Percentiles rank a stretch among this genome's conserved stretches.
phyloP scores from a whole-genome alignment of 2,113 vertebrate species.

The Pristiophorus japonicus region DNA sequence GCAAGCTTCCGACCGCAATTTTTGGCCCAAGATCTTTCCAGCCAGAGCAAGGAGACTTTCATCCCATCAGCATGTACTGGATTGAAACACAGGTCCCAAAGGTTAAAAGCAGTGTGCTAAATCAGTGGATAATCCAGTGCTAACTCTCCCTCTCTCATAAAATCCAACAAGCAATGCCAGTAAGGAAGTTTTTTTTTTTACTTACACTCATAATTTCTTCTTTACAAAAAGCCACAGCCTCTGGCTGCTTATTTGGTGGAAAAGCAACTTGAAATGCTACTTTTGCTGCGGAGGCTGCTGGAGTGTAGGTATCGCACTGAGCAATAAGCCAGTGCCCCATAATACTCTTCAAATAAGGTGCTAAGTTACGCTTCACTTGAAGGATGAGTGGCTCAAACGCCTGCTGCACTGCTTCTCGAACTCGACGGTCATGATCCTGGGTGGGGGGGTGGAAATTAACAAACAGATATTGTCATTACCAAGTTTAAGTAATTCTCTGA shows the following conservation, averaged over 20 bases:
- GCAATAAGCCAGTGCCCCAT: slow-evolving; percentile 98
- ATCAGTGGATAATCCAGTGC: background rate
- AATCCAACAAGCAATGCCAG: background rate
- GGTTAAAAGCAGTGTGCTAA: background rate
- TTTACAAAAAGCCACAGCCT: slow-evolving; percentile 89
- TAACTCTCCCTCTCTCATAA: background rate
- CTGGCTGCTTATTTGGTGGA: slow-evolving; percentile 79
- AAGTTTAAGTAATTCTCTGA: background rate
- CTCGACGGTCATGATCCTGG: slow-evolving; percentile 86
- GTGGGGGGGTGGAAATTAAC: background rate
- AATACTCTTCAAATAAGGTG: slow-evolving; percentile 85
- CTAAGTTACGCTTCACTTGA: slow-evolving; percentile 88
- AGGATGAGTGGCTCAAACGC: slow-evolving; percentile 88
- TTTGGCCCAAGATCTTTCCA: background rate
- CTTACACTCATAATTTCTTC: slow-evolving; percentile 87
- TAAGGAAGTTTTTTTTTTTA: slow-evolving; percentile 40
- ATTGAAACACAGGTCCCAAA: background rate
- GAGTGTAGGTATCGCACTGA: slow-evolving; percentile 86
- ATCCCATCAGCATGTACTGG: background rate
- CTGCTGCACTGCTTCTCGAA: slow-evolving; percentile 89
- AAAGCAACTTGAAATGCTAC: slow-evolving; percentile 86
- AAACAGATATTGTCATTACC: background rate
- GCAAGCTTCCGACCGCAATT: too few relatives aligned
- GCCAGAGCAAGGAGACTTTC: background rate
- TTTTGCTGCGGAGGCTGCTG: slow-evolving; percentile 81